Conservation (phyloP, 1,140 invertebrate genomes). For the Wiebesia pumilae region DNA sequence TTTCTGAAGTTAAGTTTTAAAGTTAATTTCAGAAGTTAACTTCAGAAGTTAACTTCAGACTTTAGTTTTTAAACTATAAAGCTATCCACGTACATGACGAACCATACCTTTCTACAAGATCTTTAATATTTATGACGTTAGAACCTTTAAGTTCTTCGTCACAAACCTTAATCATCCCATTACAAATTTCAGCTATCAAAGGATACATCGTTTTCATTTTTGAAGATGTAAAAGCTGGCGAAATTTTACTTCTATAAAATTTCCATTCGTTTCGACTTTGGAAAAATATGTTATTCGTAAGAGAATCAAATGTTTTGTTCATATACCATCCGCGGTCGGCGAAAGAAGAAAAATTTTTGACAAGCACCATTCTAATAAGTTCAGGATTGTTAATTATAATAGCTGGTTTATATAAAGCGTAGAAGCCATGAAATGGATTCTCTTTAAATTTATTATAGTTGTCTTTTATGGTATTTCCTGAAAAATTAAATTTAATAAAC, state of each 20-base stretch:
- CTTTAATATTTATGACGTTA: constrained; percentile 15
- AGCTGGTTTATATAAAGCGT: background rate
- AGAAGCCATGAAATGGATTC: constrained; percentile 25
- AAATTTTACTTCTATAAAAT: constrained; percentile 72
- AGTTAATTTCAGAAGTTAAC: no score
- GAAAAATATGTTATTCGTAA: constrained; percentile 75
- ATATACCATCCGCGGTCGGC: constrained; percentile 67
- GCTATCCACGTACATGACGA: no score
- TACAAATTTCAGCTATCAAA: constrained; percentile 68
- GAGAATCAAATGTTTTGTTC: constrained; percentile 72
- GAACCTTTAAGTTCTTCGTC: background rate
- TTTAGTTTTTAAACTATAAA: no score
- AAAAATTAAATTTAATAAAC: background rate
- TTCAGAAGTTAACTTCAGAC: no score
- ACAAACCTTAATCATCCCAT: constrained; percentile 61
- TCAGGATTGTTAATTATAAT: constrained; percentile 27
- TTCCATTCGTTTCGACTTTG: constrained; percentile 72
- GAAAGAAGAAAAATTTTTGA: constrained; percentile 72
- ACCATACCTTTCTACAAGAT: constrained; percentile 10
- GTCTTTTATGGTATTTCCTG: background rate
- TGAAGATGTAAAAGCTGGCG: constrained; percentile 75
- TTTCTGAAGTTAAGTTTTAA: no score
- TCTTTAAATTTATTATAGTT: constrained; percentile 20
- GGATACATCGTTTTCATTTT: constrained; percentile 76
- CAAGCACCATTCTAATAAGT: background rate